Percentiles rank a stretch among this genome's conserved stretches.
Evolutionary conservation across 2,113 vertebrate genomes (phyloP).

Genomic region (Cynocephalus volans): DNA sequence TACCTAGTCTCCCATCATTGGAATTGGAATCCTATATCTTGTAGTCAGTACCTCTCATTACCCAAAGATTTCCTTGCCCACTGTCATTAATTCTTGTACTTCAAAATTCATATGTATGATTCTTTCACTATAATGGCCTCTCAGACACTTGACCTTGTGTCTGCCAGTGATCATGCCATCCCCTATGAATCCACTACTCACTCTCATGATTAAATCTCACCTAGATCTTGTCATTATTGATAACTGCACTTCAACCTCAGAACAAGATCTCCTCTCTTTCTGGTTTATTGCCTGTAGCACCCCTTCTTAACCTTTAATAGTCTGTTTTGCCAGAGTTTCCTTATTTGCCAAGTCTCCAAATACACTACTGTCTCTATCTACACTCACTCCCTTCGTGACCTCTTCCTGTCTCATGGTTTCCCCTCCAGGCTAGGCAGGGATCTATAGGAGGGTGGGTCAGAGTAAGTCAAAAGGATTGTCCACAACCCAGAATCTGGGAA

Average conservation of each 20-base stretch:
- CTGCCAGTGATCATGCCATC: background rate
- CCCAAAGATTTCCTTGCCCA: background rate
- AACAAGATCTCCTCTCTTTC: background rate
- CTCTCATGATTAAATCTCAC: background rate
- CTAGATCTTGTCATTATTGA: conserved; percentile 10
- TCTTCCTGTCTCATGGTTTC: background rate
- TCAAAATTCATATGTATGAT: background rate
- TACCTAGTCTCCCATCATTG: background rate
- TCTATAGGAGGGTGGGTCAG: background rate
- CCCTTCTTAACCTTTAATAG: conserved; percentile 9
- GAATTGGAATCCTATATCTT: background rate
- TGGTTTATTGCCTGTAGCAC: conserved; percentile 30
- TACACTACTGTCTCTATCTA: background rate
- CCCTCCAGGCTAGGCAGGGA: background rate
- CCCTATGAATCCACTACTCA: background rate
- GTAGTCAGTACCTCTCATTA: background rate
- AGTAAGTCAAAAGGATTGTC: background rate
- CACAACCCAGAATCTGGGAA: background rate
- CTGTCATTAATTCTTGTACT: background rate
- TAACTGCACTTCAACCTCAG: background rate
- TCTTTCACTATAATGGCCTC: background rate
- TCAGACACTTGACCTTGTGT: background rate
- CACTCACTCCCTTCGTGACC: background rate
- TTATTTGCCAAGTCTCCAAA: background rate
- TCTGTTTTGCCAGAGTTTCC: background rate